These are phyloP conservation scores for Siderastrea radians DNA, from an alignment of 92 coral and sea anemone genomes.

Conservation along the genomic window DNA sequence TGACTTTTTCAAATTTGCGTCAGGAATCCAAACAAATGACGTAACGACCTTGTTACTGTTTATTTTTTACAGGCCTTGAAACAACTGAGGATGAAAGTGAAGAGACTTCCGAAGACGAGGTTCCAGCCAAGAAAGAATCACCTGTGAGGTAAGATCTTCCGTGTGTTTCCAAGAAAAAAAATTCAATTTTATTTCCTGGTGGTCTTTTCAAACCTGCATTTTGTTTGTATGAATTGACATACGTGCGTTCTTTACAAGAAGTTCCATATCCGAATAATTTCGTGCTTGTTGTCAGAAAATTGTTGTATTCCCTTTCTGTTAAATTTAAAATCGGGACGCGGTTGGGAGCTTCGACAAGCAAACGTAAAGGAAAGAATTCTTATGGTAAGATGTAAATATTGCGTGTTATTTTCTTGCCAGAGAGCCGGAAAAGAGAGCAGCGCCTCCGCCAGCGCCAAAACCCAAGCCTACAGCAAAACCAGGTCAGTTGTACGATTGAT, in stretches of 20 bases:
- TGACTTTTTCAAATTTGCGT: no score
- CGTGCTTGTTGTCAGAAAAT: no score
- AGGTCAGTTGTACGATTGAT: constrained; percentile 1
- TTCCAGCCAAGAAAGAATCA: constrained; percentile 24
- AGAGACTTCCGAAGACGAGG: constrained; percentile 58
- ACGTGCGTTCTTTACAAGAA: neutral
- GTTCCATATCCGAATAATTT: neutral
- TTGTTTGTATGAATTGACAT: neutral
- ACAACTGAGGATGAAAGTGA: constrained; percentile 58
- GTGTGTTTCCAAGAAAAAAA: no score
- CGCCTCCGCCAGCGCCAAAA: constrained; percentile 51
- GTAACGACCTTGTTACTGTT: neutral
- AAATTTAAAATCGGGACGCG: no score
- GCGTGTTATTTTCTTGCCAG: constrained; percentile 24
- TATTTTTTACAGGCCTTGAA: constrained; percentile 30
- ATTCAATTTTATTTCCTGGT: neutral
- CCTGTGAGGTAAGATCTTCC: constrained; percentile 3
- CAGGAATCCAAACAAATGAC: no score
- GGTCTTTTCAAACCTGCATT: neutral
- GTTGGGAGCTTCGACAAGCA: no score
- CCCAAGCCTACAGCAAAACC: constrained; percentile 53
- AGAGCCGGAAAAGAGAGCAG: constrained; percentile 40
- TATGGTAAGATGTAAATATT: no score
- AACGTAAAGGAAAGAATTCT: no score
- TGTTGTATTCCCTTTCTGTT: no score